phyloP scores from a whole-genome alignment of 2,113 vertebrate species.

The Phrynosoma platyrhinos region DNA sequence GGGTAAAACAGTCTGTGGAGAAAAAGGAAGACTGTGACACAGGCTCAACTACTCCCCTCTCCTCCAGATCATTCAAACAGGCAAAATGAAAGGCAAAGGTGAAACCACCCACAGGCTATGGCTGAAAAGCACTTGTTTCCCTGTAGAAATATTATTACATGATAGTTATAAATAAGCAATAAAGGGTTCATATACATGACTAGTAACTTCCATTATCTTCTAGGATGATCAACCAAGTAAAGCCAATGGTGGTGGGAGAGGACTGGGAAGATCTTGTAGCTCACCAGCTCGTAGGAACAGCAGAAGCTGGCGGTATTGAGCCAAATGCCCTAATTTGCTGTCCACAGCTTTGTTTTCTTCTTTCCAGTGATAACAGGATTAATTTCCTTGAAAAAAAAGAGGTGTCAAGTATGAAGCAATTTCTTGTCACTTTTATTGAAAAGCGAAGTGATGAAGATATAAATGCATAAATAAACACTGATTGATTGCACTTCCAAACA shows the following conservation, averaged over 20 bases:
- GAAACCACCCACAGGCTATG: constrained; percentile 41
- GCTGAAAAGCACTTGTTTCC: neutral
- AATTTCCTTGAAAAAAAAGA: neutral
- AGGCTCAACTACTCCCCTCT: neutral
- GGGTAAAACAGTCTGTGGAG: neutral
- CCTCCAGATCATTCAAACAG: neutral
- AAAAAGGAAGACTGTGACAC: fast-evolving
- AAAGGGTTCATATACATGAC: neutral
- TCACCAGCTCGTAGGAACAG: neutral
- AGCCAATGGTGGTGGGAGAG: neutral
- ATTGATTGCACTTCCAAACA: neutral
- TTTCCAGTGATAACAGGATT: neutral
- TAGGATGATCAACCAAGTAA: constrained; percentile 1
- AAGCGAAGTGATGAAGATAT: neutral
- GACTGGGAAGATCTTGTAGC: neutral
- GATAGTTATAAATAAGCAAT: fast-evolving
- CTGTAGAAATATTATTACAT: neutral
- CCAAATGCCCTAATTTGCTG: neutral
- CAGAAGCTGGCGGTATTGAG: neutral
- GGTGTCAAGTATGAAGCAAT: neutral
- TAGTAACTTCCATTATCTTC: neutral
- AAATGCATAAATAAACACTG: neutral
- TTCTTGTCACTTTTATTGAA: neutral
- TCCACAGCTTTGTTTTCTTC: neutral
- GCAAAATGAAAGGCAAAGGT: neutral